Conservation (phyloP, 35 echinoderm and acorn worm species). For the Lytechinus pictus region DNA sequence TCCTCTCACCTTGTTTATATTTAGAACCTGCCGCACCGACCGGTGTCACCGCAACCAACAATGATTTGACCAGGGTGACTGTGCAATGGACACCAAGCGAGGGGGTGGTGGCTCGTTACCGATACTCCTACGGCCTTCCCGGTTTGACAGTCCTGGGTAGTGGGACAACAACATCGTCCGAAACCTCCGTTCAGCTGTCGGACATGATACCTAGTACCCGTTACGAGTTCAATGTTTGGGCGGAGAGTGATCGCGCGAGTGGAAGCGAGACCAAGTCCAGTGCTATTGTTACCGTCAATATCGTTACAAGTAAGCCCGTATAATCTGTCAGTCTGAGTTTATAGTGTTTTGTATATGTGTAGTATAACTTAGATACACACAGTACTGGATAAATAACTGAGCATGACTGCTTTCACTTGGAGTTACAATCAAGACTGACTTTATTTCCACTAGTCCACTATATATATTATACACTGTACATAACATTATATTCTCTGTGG, state of each 20-base stretch:
- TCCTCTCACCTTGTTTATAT: neutral
- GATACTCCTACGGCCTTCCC: neutral
- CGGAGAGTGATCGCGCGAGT: neutral
- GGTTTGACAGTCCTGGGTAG: neutral
- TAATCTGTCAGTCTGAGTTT: no score
- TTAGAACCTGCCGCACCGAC: neutral
- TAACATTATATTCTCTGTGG: no score
- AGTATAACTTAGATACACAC: no score
- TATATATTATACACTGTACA: no score
- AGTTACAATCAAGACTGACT: no score
- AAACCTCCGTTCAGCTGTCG: neutral
- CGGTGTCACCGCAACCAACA: neutral
- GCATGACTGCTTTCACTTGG: no score
- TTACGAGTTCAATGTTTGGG: conserved; percentile 7
- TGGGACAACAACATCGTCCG: neutral
- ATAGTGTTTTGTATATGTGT: no score
- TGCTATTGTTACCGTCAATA: neutral
- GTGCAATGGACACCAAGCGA: conserved; percentile 11
- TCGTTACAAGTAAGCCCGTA: conserved; percentile 11
- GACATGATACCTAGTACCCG: neutral
- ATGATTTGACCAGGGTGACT: neutral
- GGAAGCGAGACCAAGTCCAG: neutral
- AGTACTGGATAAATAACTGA: no score
- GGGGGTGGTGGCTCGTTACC: neutral
- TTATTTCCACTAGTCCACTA: no score